Conservation (phyloP, 2,888 invertebrate species). For the Stenodema calcarata region DNA sequence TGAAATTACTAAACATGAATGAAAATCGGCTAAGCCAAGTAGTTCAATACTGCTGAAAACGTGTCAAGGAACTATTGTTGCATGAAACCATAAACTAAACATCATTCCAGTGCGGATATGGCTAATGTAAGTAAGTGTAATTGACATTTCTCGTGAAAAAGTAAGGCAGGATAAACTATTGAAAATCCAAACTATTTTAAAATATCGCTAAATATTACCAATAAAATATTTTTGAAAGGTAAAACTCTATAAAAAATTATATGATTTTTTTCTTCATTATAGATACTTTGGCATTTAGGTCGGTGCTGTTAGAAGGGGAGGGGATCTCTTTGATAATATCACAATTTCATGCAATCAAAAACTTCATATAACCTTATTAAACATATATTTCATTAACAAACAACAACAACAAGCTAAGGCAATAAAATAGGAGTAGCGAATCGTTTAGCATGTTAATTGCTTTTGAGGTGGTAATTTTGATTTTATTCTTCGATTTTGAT, state of each 20-base stretch:
- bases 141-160: slow-evolving; percentile 44
- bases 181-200: slow-evolving; percentile 29
- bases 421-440: slow-evolving; percentile 47
- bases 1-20: neutral
- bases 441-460: slow-evolving; percentile 29
- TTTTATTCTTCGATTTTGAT: neutral
- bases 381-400: slow-evolving; percentile 23
- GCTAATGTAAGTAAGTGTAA: slow-evolving; percentile 29
- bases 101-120: slow-evolving; percentile 10
- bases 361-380: slow-evolving; percentile 4
- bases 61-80: neutral
- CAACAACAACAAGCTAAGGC: slow-evolving; percentile 48
- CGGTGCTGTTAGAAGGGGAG: slow-evolving; percentile 38
- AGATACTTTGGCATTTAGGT: slow-evolving; percentile 38
- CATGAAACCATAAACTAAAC: neutral
- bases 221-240: slow-evolving; percentile 35
- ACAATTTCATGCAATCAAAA: slow-evolving; percentile 45
- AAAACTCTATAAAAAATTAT: slow-evolving; percentile 43
- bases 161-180: slow-evolving; percentile 44
- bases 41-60: neutral
- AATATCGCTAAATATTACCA: slow-evolving; percentile 30
- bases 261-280: slow-evolving; percentile 10
- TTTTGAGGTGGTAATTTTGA: slow-evolving; percentile 25
- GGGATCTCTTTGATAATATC: slow-evolving; percentile 39
- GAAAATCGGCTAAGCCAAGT: neutral